Evolutionary conservation across 1,140 invertebrate genomes (phyloP), one percentile per base, ranked within the genome.

Genomic region (Neodiprion virginianus): DNA sequence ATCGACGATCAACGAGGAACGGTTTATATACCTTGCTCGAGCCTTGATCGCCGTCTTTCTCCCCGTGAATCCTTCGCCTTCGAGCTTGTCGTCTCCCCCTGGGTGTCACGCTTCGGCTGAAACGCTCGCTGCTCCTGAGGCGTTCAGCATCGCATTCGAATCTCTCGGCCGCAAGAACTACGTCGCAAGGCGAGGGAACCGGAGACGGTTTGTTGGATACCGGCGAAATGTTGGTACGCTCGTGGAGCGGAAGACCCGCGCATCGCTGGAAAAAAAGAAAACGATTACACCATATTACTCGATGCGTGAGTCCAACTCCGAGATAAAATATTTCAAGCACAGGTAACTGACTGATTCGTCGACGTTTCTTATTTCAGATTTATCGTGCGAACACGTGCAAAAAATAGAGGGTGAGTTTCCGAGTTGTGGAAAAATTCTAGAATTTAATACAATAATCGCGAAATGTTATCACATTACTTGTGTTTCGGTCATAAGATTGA

Each of bases 61-160:
- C 67, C 72, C 79, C 85, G 48, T 86, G 84, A 28, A 86, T 79
- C 74, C 78, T 83, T 74, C 83, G 79, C 8, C 85, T 81, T n/a
- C 85, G 77, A 4, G 79, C 82, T 73, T 86, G 86, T 14, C 89
- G 86, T 47, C 87, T 84, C 12, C 88, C 89, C 74, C 88, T 87
- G 0, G 89, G 87, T 0, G 86, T 86, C 8, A 89, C 79, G 4
- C 89, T 89, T 77, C 89, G 86, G 10, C 90, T 89, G 79, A 92
- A 92, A 76, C 93, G 80, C 82, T 93, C 89, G 84, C 90, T 88
- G 70, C 84, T 89, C n/a, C 90, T 82, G 7, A 90, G 75, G 67
- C 83, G 81, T 67, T 90, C 90, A 1, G 88, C 89, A 72, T 90
- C 90, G 76, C 85, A 87, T 48, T 90, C 89, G 73, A 86, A 84